Evolutionary conservation across 92 coral and sea anemone genomes (phyloP).

Genomic region (Porites divaricata): DNA sequence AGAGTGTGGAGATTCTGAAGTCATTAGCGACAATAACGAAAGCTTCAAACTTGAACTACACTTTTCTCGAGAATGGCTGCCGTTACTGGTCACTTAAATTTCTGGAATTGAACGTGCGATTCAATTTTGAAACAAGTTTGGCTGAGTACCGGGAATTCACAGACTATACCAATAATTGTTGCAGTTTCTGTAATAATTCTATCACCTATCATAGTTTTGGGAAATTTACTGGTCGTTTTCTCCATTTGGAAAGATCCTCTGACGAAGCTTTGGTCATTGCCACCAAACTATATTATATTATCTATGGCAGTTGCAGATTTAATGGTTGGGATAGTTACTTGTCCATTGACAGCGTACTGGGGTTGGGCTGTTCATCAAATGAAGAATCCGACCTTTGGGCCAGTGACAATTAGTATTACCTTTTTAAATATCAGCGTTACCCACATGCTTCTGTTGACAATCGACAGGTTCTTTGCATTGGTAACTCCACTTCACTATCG

Average conservation of each 20-base stretch:
- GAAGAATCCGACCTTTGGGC: neutral
- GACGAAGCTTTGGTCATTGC: slow-evolving; percentile 26
- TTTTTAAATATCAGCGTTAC: too few relatives aligned
- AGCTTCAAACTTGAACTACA: neutral
- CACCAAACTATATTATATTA: slow-evolving; percentile 8
- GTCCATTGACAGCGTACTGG: slow-evolving; percentile 12
- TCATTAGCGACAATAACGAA: neutral
- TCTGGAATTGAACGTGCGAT: slow-evolving; percentile 14
- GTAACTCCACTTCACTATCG: slow-evolving; percentile 6
- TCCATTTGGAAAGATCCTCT: slow-evolving; percentile 35
- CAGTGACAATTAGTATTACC: neutral
- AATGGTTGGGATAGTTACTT: slow-evolving; percentile 19
- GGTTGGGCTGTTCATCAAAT: neutral
- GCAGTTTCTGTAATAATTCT: neutral
- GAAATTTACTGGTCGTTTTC: slow-evolving; percentile 13
- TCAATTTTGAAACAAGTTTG: neutral
- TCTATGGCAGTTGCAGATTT: slow-evolving; percentile 35
- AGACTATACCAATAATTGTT: neutral
- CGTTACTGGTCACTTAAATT: neutral
- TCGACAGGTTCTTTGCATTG: slow-evolving; percentile 4
- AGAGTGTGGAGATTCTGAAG: neutral
- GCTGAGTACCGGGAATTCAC: neutral
- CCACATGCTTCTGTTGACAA: neutral
- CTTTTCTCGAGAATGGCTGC: slow-evolving; percentile 10
- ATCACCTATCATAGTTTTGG: slow-evolving; percentile 13